phyloP scores from a whole-genome alignment of 1,140 invertebrate species.

The Parasteatoda tepidariorum region DNA sequence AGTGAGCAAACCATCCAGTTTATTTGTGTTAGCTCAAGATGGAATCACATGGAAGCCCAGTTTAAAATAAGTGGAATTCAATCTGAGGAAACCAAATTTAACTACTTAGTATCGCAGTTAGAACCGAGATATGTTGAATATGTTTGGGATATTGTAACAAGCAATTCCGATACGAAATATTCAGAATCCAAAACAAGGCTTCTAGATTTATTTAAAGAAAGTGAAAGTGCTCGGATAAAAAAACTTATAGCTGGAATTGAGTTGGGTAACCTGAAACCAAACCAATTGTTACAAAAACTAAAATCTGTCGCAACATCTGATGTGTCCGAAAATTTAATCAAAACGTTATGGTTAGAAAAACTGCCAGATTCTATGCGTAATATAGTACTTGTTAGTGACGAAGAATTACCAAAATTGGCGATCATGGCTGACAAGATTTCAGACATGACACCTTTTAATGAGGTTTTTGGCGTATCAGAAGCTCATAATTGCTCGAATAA shows the following conservation, averaged over 20 bases:
- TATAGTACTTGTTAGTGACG: background rate
- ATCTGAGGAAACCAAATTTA: constrained; percentile 1
- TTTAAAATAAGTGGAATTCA: background rate
- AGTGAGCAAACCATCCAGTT: too few species aligned
- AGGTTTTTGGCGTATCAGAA: background rate
- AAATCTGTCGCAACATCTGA: background rate
- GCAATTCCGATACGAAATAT: background rate
- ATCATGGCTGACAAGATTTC: background rate
- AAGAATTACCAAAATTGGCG: background rate
- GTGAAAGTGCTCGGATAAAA: background rate
- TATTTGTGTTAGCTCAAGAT: too few species aligned
- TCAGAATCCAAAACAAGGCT: background rate
- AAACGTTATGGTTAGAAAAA: background rate
- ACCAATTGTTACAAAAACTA: background rate
- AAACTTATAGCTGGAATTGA: background rate
- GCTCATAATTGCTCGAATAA: background rate
- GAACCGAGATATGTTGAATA: constrained; percentile 7
- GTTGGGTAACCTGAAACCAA: background rate
- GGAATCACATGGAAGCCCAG: constrained; percentile 7
- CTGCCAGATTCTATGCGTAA: background rate
- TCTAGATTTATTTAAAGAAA: background rate
- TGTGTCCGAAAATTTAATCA: background rate
- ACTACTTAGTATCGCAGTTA: background rate
- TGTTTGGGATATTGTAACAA: background rate
- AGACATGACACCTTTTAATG: background rate